Conservation (phyloP, 2,113 vertebrate species). For the Perognathus longimembris region DNA sequence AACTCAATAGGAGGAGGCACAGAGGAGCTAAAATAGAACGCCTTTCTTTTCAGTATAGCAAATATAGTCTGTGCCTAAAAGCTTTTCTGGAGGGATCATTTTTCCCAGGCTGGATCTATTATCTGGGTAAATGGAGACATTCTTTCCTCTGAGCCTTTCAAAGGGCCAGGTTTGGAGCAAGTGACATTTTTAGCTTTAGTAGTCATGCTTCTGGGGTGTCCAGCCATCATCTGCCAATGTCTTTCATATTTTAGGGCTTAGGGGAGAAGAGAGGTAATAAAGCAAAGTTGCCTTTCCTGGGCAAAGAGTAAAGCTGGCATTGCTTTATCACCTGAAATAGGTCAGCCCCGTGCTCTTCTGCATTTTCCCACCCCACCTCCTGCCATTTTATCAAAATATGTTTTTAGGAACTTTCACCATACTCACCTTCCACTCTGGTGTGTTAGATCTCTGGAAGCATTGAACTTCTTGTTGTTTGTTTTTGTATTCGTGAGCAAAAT, state of each 20-base stretch:
- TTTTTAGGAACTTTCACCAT: background rate
- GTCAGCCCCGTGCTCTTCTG: accelerated
- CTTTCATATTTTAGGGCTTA: background rate
- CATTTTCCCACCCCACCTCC: accelerated
- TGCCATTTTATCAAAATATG: background rate
- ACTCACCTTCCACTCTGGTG: background rate
- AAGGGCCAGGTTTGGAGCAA: background rate
- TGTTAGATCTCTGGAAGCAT: background rate
- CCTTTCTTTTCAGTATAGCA: background rate
- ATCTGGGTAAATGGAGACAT: background rate
- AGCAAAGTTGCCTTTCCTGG: background rate
- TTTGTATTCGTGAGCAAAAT: background rate
- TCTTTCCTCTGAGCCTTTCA: slow-evolving; percentile 5
- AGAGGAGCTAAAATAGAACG: slow-evolving; percentile 25
- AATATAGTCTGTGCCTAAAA: background rate
- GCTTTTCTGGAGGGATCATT: background rate
- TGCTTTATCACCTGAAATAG: accelerated
- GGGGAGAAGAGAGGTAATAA: too few relatives aligned
- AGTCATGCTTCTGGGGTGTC: background rate
- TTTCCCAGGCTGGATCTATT: background rate
- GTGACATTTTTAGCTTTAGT: background rate
- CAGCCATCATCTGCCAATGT: background rate
- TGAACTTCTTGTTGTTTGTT: background rate
- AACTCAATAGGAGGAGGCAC: slow-evolving; percentile 53
- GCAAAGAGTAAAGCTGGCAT: accelerated